Evolutionary conservation across 2,113 vertebrate genomes (phyloP).

Genomic region (Coregonus clupeaformis): DNA sequence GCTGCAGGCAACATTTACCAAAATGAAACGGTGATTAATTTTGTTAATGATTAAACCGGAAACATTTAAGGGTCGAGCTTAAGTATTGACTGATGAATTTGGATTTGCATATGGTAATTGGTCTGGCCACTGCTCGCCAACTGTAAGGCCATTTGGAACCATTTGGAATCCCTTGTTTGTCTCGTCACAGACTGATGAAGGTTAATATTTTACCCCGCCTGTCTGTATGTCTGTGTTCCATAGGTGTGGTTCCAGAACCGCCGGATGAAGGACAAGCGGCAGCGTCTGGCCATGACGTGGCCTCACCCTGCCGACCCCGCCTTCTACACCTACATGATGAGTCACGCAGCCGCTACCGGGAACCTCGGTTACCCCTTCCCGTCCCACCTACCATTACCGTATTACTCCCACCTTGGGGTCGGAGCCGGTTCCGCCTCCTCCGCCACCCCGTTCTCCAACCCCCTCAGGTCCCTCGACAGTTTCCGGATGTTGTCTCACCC

Average conservation of each 20-base stretch:
- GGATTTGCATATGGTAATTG: neutral
- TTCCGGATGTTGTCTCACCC: conserved; percentile 94
- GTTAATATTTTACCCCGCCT: conserved; percentile 62
- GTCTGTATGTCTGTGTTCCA: conserved; percentile 40
- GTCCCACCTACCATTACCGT: conserved; percentile 93
- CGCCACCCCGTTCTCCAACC: conserved; percentile 81
- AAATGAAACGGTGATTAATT: neutral
- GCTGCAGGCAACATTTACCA: neutral
- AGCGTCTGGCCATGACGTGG: conserved; percentile 97
- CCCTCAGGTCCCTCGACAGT: conserved; percentile 91
- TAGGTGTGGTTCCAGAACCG: conserved; percentile 99
- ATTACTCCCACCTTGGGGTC: conserved; percentile 92
- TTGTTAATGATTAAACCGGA: neutral
- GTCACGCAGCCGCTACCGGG: conserved; percentile 94
- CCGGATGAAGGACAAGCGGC: conserved; percentile 97
- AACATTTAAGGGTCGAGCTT: neutral
- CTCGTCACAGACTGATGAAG: neutral
- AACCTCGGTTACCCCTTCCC: conserved; percentile 95
- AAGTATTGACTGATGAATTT: no score
- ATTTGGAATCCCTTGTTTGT: neutral
- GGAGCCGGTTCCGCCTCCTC: conserved; percentile 80
- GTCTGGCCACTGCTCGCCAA: neutral
- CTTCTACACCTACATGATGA: conserved; percentile 99
- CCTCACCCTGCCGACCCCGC: conserved; percentile 96
- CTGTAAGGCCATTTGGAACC: neutral